Evolutionary conservation across 2,113 vertebrate genomes (phyloP), one percentile per base, ranked within the genome.

Genomic region (Chamaetylas fuelleborni): DNA sequence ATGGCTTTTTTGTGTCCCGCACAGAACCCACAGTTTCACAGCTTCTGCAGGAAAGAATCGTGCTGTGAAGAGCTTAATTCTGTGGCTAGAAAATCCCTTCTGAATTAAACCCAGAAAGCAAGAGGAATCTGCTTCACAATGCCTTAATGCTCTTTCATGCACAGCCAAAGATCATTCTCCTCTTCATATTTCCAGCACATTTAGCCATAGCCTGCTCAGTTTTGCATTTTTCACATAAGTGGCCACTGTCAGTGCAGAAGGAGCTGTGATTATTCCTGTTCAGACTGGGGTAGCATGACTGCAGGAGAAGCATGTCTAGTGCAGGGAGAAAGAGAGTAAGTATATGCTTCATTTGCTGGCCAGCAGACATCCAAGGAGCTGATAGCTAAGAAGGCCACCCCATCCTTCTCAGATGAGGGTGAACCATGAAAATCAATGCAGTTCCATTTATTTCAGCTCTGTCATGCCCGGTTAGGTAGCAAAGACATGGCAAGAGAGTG

Each of bases 51-150:
- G 57, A 95, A 83, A 58, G 62, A 92, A 96, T 93, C 85, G 34
- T n/a, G 51, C 58, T 60, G 50, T 54, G 76, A 78, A 76, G 57
- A 79, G 28, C 33, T 87, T 87, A 57, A 86, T 91, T 84, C 86
- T 93, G 50, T 81, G 57, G 67, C 40, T 96, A 82, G 88, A 92
- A 96, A 95, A 88, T 84, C 86, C 82, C 45, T 53, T 88, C 88
- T 81, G 81, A 93, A 94, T 93, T 90, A 96, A 96, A 93, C 43
- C 7, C 81, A 88, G 79, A 90, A 53, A 91, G 28, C 70, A 82
- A 94, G 64, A 91, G n/a, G 73, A 95, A 94, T 95, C 90, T 97
- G 79, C 79, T 90, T 92, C 87, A 89, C 57, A 93, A 93, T 82
- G 72, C 81, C 72, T 94, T 87, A 90, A 90, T 57, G 34, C 33